Evolutionary conservation across 2,888 invertebrate species (phyloP), one percentile per base, ranked within the genome.

Genomic region (Hyles lineata): DNA sequence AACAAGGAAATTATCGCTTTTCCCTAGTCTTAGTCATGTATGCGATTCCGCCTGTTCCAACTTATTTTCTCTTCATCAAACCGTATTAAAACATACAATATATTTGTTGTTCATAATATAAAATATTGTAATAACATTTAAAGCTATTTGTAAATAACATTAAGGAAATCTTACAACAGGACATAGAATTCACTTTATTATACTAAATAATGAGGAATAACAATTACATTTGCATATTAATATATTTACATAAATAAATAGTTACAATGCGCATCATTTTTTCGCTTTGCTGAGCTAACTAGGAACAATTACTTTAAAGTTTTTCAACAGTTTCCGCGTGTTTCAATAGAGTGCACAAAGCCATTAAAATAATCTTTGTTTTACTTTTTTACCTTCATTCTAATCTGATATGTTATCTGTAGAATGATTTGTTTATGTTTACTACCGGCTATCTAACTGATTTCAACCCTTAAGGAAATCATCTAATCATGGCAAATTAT

Each of bases 181-280:
- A 61, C 29, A 19, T 61, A 9, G 9, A 3, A 29, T 61, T 61
- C 17, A 61, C 61, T 15, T 63, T 63, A 63, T 63, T 63, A n/a
- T 43, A 15, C 21, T 35, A 21, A 43, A 63, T 43, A 43, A 43
- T 63, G 11, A 63, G 35, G n/a, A 63, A 63, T 43, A 43, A 21
- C 0, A 43, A 21, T 15, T 55, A 55, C 7, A 43, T 63, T 35
- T 63, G 21, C 11, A 43, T 63, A 63, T 43, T 63, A 15, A 32
- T 61, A 32, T 61, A 29, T 32, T 35, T 7, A 62, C 32, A 35
- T 21, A 19, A 21, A 43, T 62, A 32, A 17, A 6, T 62, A 32
- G 17, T 62, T 62, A 23, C 23, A 15, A 62, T 32, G 25, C 29
- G 29, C 55, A n/a, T 55, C 25, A 19, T 32, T 32, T 29, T 62